Percentiles rank a stretch among this genome's conserved stretches.
Evolutionary conservation across 2,797 vertebrate species (phyloP).

Genomic region (Esox masquinongy): DNA sequence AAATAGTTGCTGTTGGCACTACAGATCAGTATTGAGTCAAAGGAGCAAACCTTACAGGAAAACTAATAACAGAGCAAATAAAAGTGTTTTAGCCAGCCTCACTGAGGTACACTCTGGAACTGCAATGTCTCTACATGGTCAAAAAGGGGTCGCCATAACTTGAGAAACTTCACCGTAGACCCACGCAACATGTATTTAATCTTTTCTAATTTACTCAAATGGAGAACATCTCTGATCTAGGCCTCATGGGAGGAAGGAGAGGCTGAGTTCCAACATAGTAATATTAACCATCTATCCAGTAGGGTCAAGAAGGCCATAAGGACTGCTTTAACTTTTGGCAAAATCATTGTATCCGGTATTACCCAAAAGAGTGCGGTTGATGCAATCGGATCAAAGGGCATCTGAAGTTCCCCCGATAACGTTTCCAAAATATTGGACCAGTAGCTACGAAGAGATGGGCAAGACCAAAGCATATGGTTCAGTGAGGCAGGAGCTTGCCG

Average conservation of each 20-base stretch:
- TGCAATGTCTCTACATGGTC: background rate
- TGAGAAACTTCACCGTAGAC: background rate
- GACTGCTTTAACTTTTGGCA: background rate
- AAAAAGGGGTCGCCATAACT: background rate
- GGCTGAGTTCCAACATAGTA: background rate
- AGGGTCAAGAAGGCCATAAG: background rate
- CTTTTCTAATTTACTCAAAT: too few relatives aligned
- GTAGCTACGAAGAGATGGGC: slow-evolving; percentile 9
- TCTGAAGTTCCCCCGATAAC: background rate
- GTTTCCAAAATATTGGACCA: slow-evolving; percentile 11
- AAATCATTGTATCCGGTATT: background rate
- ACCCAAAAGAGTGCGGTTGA: background rate
- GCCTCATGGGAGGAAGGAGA: background rate
- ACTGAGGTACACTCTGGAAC: background rate
- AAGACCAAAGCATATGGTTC: slow-evolving; percentile 14
- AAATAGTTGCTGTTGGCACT: too few relatives aligned
- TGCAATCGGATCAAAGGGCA: background rate
- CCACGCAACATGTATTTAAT: background rate
- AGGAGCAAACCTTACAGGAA: too few relatives aligned
- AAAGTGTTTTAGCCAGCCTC: background rate
- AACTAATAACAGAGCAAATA: too few relatives aligned
- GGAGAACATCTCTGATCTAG: slow-evolving; percentile 1
- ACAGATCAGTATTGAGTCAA: too few relatives aligned
- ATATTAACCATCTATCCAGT: background rate
- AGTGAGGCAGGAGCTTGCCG: slow-evolving; percentile 5